These are phyloP conservation scores for Anodontia alba DNA, from an alignment of 2,888 invertebrate genomes.

Conservation along the genomic window DNA sequence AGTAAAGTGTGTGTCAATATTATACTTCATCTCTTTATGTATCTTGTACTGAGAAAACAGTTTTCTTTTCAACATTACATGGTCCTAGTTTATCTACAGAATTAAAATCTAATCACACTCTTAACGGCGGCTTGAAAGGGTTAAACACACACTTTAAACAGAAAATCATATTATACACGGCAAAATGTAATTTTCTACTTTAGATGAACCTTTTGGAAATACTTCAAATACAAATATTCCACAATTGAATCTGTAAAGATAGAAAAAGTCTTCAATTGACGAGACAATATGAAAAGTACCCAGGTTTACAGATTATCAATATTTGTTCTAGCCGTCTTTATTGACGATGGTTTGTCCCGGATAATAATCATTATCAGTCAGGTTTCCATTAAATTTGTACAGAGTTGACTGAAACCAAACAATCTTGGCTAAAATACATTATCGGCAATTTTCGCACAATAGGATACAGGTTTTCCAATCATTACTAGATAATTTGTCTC, in stretches of 20 bases:
- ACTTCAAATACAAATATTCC: constrained; percentile 6
- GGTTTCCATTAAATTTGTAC: constrained; percentile 13
- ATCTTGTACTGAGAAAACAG: constrained; percentile 11
- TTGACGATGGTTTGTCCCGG: not conserved
- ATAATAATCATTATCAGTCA: constrained; percentile 11
- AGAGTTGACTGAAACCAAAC: constrained; percentile 9
- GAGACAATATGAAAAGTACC: constrained; percentile 9
- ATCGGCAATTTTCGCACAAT: constrained; percentile 10
- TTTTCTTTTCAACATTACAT: constrained; percentile 1
- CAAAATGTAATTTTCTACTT: constrained; percentile 17
- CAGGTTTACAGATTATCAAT: constrained; percentile 5
- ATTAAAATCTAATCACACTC: constrained; percentile 17
- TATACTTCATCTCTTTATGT: not conserved
- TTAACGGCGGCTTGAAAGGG: not conserved
- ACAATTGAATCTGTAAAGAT: not conserved
- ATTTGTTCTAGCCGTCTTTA: constrained; percentile 7
- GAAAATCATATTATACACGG: constrained; percentile 13
- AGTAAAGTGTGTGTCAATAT: not conserved
- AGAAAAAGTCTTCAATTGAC: not conserved
- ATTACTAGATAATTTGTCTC: constrained; percentile 13
- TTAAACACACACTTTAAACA: constrained; percentile 17
- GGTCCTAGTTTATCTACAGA: constrained; percentile 9
- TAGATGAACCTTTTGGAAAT: constrained; percentile 2
- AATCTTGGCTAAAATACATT: constrained; percentile 8
- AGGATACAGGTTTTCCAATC: constrained; percentile 13